Conservation (phyloP, 2,797 vertebrate species). For the Anisognathus igniventris region DNA sequence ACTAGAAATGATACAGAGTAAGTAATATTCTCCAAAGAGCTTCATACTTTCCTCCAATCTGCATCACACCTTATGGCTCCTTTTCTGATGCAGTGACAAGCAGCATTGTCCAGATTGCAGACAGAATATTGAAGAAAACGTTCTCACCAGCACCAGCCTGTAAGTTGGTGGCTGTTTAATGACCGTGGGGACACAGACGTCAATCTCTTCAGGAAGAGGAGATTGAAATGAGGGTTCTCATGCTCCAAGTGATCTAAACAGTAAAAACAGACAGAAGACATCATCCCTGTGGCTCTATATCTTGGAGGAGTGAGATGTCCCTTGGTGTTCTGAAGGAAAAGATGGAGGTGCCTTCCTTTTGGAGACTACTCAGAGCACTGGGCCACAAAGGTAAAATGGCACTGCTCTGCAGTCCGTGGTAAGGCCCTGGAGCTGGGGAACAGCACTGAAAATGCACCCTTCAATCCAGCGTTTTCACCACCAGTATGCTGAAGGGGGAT, state of each 20-base stretch:
- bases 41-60: neutral
- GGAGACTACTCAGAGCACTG: neutral
- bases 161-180: neutral
- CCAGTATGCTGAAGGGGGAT: rapidly evolving
- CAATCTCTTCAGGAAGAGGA: neutral
- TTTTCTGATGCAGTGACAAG: neutral
- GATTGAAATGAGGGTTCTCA: neutral
- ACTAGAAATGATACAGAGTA: neutral
- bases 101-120: neutral
- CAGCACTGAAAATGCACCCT: neutral
- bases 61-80: neutral
- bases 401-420: rapidly evolving
- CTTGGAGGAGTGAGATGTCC: neutral
- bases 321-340: neutral
- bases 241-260: neutral
- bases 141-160: neutral
- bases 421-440: neutral
- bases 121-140: neutral
- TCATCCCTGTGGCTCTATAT: neutral
- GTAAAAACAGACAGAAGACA: neutral
- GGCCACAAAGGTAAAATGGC: rapidly evolving
- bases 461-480: neutral
- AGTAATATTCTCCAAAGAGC: neutral
- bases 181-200: rapidly evolving
- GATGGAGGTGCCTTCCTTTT: neutral